These are phyloP conservation scores for Polyodon spathula DNA, from an alignment of 2,113 vertebrate species.

Conservation along the genomic window DNA sequence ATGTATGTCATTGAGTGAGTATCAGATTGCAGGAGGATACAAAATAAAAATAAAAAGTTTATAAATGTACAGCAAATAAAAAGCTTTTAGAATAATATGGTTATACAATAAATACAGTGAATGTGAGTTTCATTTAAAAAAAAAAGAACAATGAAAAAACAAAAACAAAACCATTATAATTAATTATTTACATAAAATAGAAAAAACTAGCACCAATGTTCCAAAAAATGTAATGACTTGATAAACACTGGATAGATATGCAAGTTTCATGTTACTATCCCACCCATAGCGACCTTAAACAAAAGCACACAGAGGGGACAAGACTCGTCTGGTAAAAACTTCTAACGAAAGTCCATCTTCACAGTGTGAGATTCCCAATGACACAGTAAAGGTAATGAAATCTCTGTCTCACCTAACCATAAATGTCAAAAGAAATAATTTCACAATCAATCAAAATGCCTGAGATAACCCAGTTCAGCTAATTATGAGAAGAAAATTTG, in stretches of 20 bases:
- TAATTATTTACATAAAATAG: background rate
- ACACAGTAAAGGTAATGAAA: background rate
- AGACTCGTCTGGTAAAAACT: background rate
- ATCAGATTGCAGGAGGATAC: too few species aligned
- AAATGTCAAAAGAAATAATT: background rate
- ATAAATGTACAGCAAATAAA: too few species aligned
- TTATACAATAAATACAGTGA: background rate
- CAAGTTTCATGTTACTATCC: background rate
- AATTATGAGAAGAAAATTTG: too few species aligned
- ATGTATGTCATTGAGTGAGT: too few species aligned
- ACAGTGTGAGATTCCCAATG: background rate
- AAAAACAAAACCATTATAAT: background rate
- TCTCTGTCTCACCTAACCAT: background rate
- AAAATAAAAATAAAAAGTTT: too few species aligned
- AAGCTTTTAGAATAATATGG: too few species aligned
- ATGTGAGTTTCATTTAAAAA: background rate
- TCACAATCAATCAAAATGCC: background rate
- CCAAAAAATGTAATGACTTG: background rate
- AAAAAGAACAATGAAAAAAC: background rate
- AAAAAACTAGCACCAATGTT: background rate
- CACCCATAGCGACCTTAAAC: background rate
- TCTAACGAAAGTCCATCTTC: background rate
- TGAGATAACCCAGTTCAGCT: background rate
- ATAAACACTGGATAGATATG: background rate
- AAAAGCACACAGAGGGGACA: background rate